These are phyloP conservation scores for Solen grandis DNA, from an alignment of 1,140 invertebrate species.

Conservation along the genomic window DNA sequence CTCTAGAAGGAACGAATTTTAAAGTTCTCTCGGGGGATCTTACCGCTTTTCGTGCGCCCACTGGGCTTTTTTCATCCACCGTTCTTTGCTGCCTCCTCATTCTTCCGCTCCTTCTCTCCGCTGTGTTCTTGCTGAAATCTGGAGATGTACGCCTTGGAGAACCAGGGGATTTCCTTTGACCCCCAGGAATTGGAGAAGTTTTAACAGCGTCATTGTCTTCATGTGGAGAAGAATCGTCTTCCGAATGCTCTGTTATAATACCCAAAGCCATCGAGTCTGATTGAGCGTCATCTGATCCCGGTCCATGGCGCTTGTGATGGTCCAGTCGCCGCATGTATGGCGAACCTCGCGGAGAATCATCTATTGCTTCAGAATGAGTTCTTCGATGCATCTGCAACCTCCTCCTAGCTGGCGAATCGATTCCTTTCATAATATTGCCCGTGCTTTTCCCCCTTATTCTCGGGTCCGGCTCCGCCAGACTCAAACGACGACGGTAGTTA, in stretches of 20 bases:
- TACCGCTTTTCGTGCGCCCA: too few species aligned
- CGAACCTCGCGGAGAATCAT: constrained; percentile 22
- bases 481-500: constrained; percentile 62
- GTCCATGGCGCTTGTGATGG: constrained; percentile 7
- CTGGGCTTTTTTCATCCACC: background rate
- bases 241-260: background rate
- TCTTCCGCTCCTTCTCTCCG: background rate
- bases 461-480: constrained; percentile 60
- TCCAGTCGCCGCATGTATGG: constrained; percentile 11
- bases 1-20: constrained; percentile 8
- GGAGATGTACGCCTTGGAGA: background rate
- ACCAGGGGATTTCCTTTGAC: background rate
- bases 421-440: constrained; percentile 34
- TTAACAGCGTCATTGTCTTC: background rate
- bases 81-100: background rate
- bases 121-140: background rate
- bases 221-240: background rate
- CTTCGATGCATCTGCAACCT: constrained; percentile 25
- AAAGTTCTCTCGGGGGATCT: background rate
- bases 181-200: background rate
- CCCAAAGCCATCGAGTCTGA: background rate
- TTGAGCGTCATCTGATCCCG: background rate
- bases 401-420: constrained; percentile 37
- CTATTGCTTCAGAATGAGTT: constrained; percentile 12
- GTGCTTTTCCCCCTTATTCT: constrained; percentile 22